Percentiles rank a stretch among this genome's conserved stretches.
Evolutionary conservation across 2,888 invertebrate species (phyloP).

Genomic region (Harpagoxenus sublaevis): DNA sequence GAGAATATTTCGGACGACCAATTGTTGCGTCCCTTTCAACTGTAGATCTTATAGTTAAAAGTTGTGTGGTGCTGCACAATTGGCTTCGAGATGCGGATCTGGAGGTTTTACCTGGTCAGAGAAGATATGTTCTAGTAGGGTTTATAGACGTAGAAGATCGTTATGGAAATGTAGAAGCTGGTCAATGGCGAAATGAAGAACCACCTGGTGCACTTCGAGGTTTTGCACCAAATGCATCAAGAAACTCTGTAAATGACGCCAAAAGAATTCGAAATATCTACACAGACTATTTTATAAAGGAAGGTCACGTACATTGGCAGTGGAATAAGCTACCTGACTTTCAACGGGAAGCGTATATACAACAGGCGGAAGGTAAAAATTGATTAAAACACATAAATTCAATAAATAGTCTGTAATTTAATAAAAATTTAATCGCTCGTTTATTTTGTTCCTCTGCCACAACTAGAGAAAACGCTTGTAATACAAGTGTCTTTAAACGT

Average conservation of each 20-base stretch:
- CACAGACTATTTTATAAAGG: conserved; percentile 7
- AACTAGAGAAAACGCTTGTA: conserved; percentile 14
- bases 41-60: not conserved
- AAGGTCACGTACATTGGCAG: not conserved
- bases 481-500: conserved; percentile 11
- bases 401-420: not conserved
- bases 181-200: conserved; percentile 2
- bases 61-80: conserved; percentile 8
- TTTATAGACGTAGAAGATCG: conserved; percentile 11
- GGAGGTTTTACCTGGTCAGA: not conserved
- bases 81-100: conserved; percentile 2
- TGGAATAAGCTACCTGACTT: not conserved
- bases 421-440: not conserved
- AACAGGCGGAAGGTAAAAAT: conserved; percentile 5
- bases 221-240: conserved; percentile 6
- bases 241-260: conserved; percentile 7
- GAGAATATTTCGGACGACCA: conserved; percentile 1
- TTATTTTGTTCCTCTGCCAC: conserved; percentile 10
- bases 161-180: not conserved
- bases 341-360: conserved; percentile 5
- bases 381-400: not conserved
- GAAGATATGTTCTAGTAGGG: conserved; percentile 15
- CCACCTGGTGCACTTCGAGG: not conserved
- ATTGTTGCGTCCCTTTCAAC: conserved; percentile 9
- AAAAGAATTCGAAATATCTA: not conserved